phyloP scores from a whole-genome alignment of 2,113 vertebrate species.

The Dicaeum eximium region DNA sequence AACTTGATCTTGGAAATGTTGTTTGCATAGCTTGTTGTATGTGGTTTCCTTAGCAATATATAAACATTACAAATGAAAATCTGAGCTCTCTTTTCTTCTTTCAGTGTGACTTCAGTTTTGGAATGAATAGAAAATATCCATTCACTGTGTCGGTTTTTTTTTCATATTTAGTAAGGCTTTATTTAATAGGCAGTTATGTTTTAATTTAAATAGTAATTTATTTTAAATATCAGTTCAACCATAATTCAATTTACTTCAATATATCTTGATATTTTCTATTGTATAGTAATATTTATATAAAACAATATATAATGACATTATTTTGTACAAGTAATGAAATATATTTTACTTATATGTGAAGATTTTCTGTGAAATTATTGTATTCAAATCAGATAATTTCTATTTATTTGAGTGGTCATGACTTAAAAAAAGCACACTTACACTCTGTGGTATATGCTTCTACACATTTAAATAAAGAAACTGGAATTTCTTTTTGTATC shows the following conservation, averaged over 20 bases:
- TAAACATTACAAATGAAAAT: conserved; percentile 21
- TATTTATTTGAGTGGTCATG: background rate
- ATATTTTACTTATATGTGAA: background rate
- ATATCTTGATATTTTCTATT: background rate
- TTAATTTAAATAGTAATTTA: background rate
- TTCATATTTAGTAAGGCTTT: background rate
- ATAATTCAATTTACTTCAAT: background rate
- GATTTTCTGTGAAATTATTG: background rate
- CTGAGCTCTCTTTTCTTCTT: background rate
- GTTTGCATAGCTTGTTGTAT: background rate
- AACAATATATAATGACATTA: background rate
- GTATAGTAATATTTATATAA: background rate
- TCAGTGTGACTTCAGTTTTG: background rate
- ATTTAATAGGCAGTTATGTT: background rate
- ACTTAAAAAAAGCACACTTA: background rate
- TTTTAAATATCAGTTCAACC: background rate
- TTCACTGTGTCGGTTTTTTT: background rate
- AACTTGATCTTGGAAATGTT: background rate
- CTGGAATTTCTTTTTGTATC: background rate
- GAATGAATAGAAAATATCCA: background rate
- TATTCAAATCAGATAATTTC: background rate
- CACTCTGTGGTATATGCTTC: background rate
- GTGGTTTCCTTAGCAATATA: conserved; percentile 24
- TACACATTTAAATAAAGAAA: background rate
- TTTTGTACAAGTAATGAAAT: background rate